Conservation (phyloP, 1,140 invertebrate species). For the Saccostrea echinata region DNA sequence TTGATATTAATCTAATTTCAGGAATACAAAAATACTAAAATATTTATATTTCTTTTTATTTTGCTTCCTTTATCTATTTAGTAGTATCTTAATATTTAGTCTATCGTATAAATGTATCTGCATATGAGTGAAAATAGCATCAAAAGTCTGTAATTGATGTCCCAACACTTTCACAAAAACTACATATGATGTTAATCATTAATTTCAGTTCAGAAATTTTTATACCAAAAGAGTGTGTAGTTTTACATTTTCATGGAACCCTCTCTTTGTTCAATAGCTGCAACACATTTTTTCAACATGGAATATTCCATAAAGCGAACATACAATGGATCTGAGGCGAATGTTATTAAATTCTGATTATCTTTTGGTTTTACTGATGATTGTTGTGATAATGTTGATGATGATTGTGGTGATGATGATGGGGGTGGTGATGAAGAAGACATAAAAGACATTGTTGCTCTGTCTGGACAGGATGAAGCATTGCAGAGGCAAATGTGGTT, state of each 20-base stretch:
- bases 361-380: no score
- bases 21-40: no score
- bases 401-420: not conserved
- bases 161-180: no score
- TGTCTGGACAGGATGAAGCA: not conserved
- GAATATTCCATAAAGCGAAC: not conserved
- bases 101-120: no score
- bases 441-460: not conserved
- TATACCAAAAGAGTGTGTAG: not conserved
- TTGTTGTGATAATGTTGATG: not conserved
- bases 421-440: not conserved
- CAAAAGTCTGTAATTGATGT: no score
- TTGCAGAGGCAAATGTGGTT: not conserved
- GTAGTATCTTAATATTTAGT: no score
- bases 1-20: no score
- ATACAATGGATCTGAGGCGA: slow-evolving; percentile 4
- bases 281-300: not conserved
- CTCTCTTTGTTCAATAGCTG: not conserved
- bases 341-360: not conserved
- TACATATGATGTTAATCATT: no score
- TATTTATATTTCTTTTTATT: no score
- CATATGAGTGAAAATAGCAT: no score
- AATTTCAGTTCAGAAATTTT: no score
- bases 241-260: not conserved
- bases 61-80: no score